Conservation (phyloP, 1,140 invertebrate species). For the Drosophila arizonae region DNA sequence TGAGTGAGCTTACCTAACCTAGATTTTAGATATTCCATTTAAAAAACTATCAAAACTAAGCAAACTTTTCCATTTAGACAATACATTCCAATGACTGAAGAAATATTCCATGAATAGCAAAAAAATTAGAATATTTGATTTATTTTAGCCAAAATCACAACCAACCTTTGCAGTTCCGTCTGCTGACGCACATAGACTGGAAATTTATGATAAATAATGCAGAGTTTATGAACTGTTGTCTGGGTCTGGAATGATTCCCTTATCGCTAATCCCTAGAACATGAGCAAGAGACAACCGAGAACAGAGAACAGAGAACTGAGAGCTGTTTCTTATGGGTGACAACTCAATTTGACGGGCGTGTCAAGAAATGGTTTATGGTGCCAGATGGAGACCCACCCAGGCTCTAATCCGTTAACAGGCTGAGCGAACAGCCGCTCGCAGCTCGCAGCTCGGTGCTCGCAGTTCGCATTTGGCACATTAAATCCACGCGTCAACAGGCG, state of each 20-base stretch:
- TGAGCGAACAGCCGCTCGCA: slow-evolving; percentile 13
- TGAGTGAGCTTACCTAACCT: too few species aligned
- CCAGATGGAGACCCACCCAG: slow-evolving; percentile 57
- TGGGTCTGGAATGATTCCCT: not conserved
- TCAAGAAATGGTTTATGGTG: slow-evolving; percentile 34
- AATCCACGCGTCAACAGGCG: slow-evolving; percentile 73
- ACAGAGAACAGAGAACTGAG: slow-evolving; percentile 17
- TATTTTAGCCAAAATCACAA: not conserved
- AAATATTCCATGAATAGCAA: not conserved
- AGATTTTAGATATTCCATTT: too few species aligned
- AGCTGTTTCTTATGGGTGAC: slow-evolving; percentile 52
- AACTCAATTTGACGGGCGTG: slow-evolving; percentile 67
- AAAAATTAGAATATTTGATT: not conserved
- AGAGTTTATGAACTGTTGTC: not conserved
- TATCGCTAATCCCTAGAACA: slow-evolving; percentile 24
- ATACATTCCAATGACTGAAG: not conserved
- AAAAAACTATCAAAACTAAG: too few species aligned
- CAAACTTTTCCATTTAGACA: not conserved
- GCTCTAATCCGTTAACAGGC: slow-evolving; percentile 59
- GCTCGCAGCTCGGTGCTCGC: slow-evolving; percentile 34
- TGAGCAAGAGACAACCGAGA: slow-evolving; percentile 27
- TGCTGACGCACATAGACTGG: too few species aligned
- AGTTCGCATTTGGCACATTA: slow-evolving; percentile 70
- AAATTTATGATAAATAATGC: slow-evolving; percentile 1
- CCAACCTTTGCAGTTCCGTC: not conserved